A percentile compares a stretch with the other conserved stretches of the same genome.
Conservation (phyloP, 1,140 invertebrate species). For the Anoplolepis gracilipes region DNA sequence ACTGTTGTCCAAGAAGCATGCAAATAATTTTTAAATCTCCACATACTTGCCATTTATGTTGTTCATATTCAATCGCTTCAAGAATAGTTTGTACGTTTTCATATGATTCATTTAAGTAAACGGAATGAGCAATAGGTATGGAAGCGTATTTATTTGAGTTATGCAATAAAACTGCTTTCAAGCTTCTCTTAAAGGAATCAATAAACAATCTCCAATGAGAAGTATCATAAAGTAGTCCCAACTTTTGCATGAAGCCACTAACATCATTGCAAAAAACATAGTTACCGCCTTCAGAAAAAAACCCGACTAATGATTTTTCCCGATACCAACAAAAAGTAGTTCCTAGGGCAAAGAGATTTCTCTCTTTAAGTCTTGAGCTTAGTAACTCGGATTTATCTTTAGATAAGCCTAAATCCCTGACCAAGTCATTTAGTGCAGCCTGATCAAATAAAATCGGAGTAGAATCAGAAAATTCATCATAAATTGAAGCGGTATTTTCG, state of each 20-base stretch:
- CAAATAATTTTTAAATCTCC: background rate
- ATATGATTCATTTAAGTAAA: background rate
- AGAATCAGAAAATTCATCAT: no score
- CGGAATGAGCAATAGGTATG: background rate
- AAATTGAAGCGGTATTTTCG: no score
- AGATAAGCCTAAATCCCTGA: conserved; percentile 71
- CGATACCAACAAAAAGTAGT: conserved; percentile 50
- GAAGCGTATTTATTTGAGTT: background rate
- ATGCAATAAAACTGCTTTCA: background rate
- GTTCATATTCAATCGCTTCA: background rate
- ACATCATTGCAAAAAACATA: conserved; percentile 77
- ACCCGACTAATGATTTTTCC: conserved; percentile 44
- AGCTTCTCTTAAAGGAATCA: background rate
- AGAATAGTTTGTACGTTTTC: background rate
- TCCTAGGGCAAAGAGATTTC: conserved; percentile 9
- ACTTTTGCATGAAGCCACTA: conserved; percentile 50
- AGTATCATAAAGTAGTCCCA: background rate
- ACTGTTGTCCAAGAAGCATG: background rate
- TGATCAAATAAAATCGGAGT: no score
- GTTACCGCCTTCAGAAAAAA: conserved; percentile 68
- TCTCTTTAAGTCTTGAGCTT: conserved; percentile 71
- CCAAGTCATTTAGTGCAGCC: conserved; percentile 76
- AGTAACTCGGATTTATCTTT: conserved; percentile 65
- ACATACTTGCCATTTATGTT: background rate
- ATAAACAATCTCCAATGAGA: background rate